These are phyloP conservation scores for Hippocampus kuda DNA, from an alignment of 2,797 vertebrate genomes.

Conservation along the genomic window DNA sequence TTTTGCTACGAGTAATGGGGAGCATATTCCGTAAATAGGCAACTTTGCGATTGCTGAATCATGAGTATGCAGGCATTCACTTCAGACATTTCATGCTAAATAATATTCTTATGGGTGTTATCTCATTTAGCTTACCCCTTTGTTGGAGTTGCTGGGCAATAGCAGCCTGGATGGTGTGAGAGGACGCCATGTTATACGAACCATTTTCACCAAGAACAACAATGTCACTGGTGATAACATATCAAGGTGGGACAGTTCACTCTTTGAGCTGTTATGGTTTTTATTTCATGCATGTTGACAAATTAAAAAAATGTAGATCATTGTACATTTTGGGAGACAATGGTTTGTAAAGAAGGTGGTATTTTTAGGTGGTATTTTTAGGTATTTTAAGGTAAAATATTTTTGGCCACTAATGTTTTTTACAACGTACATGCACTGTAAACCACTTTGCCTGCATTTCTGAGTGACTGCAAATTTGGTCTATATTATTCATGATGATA, in stretches of 20 bases:
- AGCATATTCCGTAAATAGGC: neutral
- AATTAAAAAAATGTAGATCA: neutral
- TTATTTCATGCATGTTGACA: neutral
- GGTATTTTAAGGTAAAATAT: too few relatives aligned
- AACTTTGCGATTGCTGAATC: neutral
- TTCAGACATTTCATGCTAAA: constrained; percentile 13
- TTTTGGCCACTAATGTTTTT: too few relatives aligned
- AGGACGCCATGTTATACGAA: constrained; percentile 76
- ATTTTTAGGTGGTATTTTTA: too few relatives aligned
- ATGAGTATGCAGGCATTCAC: neutral
- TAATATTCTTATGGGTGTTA: neutral
- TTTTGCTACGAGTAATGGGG: too few relatives aligned
- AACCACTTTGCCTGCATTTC: too few relatives aligned
- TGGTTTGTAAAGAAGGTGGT: too few relatives aligned
- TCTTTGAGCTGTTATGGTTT: neutral
- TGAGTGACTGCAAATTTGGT: too few relatives aligned
- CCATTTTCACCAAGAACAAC: constrained; percentile 65
- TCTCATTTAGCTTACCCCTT: constrained; percentile 69
- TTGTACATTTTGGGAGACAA: neutral
- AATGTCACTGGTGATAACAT: constrained; percentile 68
- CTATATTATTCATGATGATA: too few relatives aligned
- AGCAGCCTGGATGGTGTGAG: constrained; percentile 74
- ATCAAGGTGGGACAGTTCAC: constrained; percentile 57
- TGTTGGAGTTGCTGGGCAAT: constrained; percentile 73
- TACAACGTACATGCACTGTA: too few relatives aligned